A percentile compares a stretch with the other conserved stretches of the same genome.
These are phyloP conservation scores for Aspidiotus destructor DNA, from an alignment of 2,888 invertebrate species.

Conservation along the genomic window DNA sequence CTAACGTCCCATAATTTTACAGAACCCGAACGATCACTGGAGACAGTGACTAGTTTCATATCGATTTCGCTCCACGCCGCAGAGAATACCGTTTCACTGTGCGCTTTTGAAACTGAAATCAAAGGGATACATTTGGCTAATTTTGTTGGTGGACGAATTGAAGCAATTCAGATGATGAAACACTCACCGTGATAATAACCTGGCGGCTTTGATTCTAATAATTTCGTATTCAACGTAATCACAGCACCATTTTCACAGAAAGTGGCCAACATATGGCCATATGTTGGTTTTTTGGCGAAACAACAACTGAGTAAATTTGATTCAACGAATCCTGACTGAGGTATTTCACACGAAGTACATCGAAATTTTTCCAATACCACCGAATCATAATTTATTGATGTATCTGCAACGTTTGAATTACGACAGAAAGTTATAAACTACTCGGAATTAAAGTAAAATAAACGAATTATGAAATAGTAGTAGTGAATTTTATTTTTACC, in stretches of 20 bases:
- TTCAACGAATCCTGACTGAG: not conserved
- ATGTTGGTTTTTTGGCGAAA: constrained; percentile 14
- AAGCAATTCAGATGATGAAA: too few species aligned
- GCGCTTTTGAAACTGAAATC: not conserved
- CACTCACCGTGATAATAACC: too few species aligned
- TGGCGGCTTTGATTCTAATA: too few species aligned
- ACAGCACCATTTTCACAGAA: constrained; percentile 16
- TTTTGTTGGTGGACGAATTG: too few species aligned
- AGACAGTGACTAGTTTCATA: constrained; percentile 70
- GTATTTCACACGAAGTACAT: constrained; percentile 9
- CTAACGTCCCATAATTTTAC: constrained; percentile 66
- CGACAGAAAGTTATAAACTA: not conserved
- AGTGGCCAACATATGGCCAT: constrained; percentile 14
- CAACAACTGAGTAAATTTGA: constrained; percentile 13
- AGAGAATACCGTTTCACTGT: constrained; percentile 52
- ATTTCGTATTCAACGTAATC: constrained; percentile 20
- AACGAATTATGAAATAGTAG: too few species aligned
- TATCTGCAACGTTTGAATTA: not conserved
- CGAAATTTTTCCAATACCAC: constrained; percentile 12
- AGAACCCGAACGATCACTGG: constrained; percentile 62
- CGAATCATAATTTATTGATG: not conserved
- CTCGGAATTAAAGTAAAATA: too few species aligned
- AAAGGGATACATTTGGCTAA: too few species aligned
- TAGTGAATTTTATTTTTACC: too few species aligned
- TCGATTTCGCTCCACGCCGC: constrained; percentile 72